phyloP scores from a whole-genome alignment of 2,888 invertebrate genomes.

The Argynnis bischoffii region DNA sequence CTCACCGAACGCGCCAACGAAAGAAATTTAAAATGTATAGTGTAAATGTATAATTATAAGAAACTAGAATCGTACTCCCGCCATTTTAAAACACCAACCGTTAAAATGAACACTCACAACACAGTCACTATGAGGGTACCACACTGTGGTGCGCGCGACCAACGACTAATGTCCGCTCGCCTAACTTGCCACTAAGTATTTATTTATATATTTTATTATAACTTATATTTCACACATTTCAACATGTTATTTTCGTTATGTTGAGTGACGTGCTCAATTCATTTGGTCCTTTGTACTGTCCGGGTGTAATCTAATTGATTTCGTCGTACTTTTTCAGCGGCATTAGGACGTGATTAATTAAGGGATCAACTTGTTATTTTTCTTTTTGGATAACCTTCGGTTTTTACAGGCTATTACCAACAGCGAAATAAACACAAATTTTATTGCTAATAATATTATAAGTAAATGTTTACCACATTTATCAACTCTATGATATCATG shows the following conservation, averaged over 20 bases:
- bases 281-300: conserved; percentile 34
- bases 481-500: too few relatives aligned
- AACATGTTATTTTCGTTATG: conserved; percentile 54
- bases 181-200: conserved; percentile 53
- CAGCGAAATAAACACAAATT: too few relatives aligned
- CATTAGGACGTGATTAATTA: conserved; percentile 4
- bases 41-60: conserved; percentile 38
- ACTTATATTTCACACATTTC: conserved; percentile 63
- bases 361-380: too few relatives aligned
- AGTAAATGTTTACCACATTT: too few relatives aligned
- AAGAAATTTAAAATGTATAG: conserved; percentile 12
- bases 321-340: neutral
- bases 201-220: conserved; percentile 70
- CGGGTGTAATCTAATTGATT: conserved; percentile 34
- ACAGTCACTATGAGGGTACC: conserved; percentile 58
- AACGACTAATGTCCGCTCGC: conserved; percentile 57
- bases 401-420: too few relatives aligned
- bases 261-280: conserved; percentile 32
- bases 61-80: conserved; percentile 66
- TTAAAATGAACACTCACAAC: conserved; percentile 60
- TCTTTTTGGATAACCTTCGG: too few relatives aligned
- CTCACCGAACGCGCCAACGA: conserved; percentile 11
- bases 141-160: conserved; percentile 59
- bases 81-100: conserved; percentile 72
- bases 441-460: too few relatives aligned